phyloP scores from a whole-genome alignment of 2,888 invertebrate species.

The Drosophila austrosaltans region DNA sequence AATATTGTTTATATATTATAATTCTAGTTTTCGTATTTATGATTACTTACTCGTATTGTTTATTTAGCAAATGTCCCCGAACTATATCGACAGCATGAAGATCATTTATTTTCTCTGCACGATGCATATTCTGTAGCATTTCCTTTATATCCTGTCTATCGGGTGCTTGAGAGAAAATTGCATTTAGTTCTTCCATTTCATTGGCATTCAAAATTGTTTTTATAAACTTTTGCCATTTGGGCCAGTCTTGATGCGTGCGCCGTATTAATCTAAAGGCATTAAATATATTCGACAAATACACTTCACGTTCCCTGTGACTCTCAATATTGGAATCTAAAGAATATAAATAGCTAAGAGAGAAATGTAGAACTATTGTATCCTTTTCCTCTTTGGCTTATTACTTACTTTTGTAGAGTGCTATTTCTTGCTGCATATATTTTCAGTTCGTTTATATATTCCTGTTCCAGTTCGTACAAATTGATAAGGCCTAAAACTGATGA shows the following conservation, averaged over 20 bases:
- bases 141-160: conserved; percentile 9
- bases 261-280: background rate
- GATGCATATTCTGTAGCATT: conserved; percentile 3
- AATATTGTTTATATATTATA: background rate
- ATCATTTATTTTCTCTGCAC: background rate
- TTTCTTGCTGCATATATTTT: background rate
- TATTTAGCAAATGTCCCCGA: background rate
- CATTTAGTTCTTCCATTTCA: background rate
- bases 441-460: background rate
- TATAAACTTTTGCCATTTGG: conserved; percentile 6
- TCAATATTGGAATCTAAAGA: background rate
- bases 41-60: conserved; percentile 1
- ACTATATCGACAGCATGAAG: conserved; percentile 1
- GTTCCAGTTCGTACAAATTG: conserved; percentile 10
- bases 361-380: background rate
- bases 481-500: background rate
- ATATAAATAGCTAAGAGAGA: background rate
- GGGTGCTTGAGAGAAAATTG: background rate
- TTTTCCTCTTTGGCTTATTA: background rate
- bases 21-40: background rate
- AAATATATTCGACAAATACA: conserved; percentile 3
- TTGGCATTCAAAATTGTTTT: background rate
- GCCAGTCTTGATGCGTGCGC: conserved; percentile 8
- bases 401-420: background rate
- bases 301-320: background rate